phyloP scores from a whole-genome alignment of 2,797 vertebrate species.

The Ataeniobius toweri region DNA sequence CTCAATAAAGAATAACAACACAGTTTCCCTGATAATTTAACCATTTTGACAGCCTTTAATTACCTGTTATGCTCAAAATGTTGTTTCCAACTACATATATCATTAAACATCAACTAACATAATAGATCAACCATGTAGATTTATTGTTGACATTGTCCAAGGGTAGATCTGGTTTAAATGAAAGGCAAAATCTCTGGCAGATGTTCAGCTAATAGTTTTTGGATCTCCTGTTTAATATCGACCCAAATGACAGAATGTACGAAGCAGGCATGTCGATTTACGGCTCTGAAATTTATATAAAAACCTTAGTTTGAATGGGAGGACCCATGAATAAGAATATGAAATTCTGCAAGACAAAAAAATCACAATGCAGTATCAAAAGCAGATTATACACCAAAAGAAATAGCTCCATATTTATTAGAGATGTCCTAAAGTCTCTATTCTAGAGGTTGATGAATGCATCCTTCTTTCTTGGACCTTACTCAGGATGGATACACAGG shows the following conservation, averaged over 20 bases:
- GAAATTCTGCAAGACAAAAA: slow-evolving; percentile 7
- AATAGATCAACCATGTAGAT: background rate
- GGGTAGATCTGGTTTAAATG: background rate
- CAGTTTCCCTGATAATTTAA: background rate
- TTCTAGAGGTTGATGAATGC: slow-evolving; percentile 38
- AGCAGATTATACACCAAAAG: slow-evolving; percentile 37
- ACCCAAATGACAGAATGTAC: slow-evolving; percentile 10
- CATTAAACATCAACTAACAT: background rate
- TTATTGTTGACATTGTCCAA: background rate
- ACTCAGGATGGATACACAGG: slow-evolving; percentile 80
- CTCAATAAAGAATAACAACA: background rate
- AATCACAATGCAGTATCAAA: slow-evolving; percentile 23
- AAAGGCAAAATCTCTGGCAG: slow-evolving; percentile 2
- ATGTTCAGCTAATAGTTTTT: background rate
- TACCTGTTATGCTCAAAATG: background rate
- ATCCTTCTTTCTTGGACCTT: slow-evolving; percentile 20
- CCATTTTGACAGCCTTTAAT: background rate
- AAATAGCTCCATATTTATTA: slow-evolving; percentile 25
- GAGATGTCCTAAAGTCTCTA: slow-evolving; percentile 23
- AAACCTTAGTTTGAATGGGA: slow-evolving; percentile 21
- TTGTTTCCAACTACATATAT: background rate
- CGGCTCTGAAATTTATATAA: slow-evolving; percentile 16
- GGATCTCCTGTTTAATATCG: slow-evolving; percentile 3
- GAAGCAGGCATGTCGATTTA: slow-evolving; percentile 28
- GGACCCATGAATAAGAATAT: slow-evolving; percentile 11